A percentile compares a stretch with the other conserved stretches of the same genome.
phyloP scores from a whole-genome alignment of 2,113 vertebrate species.

The Gymnocephalus cernua region DNA sequence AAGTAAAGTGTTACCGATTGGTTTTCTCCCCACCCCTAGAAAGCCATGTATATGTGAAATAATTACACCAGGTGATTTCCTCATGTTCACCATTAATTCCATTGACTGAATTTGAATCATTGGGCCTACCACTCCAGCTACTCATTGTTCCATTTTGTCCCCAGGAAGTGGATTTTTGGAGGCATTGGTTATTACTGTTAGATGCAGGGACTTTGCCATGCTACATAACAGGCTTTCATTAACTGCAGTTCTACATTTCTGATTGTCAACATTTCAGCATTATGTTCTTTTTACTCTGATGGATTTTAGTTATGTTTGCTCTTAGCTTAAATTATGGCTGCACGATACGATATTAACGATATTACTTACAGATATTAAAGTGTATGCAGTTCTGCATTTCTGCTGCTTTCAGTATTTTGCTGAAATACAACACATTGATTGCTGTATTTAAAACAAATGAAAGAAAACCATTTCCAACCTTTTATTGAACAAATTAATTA shows the following conservation, averaged over 20 bases:
- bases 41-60: neutral
- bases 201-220: neutral
- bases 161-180: neutral
- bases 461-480: too few relatives aligned
- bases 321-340: neutral
- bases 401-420: too few relatives aligned
- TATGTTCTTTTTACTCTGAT: neutral
- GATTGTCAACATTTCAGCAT: constrained; percentile 11
- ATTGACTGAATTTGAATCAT: neutral
- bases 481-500: too few relatives aligned
- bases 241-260: neutral
- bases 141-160: neutral
- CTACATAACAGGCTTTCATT: neutral
- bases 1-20: too few relatives aligned
- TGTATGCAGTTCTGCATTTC: too few relatives aligned
- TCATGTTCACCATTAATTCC: neutral
- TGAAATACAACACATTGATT: too few relatives aligned
- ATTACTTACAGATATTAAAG: too few relatives aligned
- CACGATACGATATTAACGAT: too few relatives aligned
- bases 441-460: too few relatives aligned
- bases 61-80: neutral
- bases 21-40: neutral
- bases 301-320: neutral
- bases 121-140: too few relatives aligned
- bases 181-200: neutral